Evolutionary conservation across 2,888 invertebrate genomes (phyloP).

Genomic region (Patella ulyssiponensis): DNA sequence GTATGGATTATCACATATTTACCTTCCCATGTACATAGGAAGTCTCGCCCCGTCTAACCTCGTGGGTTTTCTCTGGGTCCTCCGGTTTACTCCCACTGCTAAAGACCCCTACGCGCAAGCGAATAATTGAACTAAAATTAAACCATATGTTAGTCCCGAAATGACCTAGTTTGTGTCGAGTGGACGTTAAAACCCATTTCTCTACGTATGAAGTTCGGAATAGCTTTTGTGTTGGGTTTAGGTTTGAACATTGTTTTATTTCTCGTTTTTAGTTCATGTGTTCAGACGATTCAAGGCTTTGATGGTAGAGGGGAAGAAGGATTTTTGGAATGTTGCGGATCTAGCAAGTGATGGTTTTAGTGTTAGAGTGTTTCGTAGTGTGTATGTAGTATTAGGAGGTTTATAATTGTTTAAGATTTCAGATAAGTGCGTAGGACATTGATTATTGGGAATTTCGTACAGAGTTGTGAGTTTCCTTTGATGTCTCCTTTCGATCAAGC

Average conservation of each 20-base stretch:
- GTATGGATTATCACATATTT: constrained; percentile 9
- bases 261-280: not conserved
- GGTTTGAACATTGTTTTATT: not conserved
- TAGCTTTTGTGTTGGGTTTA: too few relatives aligned
- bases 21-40: too few relatives aligned
- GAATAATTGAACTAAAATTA: too few relatives aligned
- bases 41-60: too few relatives aligned
- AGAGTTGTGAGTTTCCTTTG: not conserved
- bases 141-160: too few relatives aligned
- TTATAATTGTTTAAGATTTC: not conserved
- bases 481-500: not conserved
- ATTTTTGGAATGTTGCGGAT: not conserved
- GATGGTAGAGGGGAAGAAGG: not conserved
- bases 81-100: too few relatives aligned
- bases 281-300: not conserved
- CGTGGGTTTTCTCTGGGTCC: too few relatives aligned
- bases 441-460: not conserved
- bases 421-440: not conserved
- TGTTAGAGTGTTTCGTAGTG: not conserved
- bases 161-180: too few relatives aligned
- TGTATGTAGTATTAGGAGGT: not conserved
- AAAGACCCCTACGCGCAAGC: too few relatives aligned
- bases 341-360: not conserved
- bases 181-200: too few relatives aligned
- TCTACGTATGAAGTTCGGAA: too few relatives aligned